Conservation (phyloP, 2,113 vertebrate species). For the Geococcyx californianus region DNA sequence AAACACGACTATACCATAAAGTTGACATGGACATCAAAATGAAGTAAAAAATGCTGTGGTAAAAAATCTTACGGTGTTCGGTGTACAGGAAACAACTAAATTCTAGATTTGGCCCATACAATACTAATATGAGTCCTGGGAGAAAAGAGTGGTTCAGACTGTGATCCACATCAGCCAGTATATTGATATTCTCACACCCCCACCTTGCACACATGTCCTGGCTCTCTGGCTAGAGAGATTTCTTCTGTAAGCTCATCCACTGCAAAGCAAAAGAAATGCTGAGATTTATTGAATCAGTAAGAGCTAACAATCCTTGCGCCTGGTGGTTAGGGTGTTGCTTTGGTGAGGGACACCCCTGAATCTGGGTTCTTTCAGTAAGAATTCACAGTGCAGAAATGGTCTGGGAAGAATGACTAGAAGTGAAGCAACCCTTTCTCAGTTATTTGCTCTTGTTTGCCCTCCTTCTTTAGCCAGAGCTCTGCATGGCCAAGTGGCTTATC, state of each 20-base stretch:
- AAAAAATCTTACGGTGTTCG: no score
- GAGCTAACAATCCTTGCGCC: not conserved
- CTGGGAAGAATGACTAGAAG: not conserved
- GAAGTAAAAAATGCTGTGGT: not conserved
- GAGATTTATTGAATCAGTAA: not conserved
- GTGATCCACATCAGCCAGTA: not conserved
- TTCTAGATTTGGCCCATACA: not conserved
- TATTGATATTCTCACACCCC: not conserved
- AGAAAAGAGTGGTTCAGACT: not conserved
- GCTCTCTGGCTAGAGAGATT: not conserved
- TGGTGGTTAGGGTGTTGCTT: not conserved
- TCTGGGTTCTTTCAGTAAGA: not conserved
- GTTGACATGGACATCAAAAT: not conserved
- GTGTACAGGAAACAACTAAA: not conserved
- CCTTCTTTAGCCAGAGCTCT: not conserved
- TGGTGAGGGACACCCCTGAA: not conserved
- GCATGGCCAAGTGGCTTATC: not conserved
- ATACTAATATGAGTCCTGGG: not conserved
- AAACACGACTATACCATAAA: not conserved
- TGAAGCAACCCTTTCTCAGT: not conserved
- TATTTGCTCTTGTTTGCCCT: not conserved
- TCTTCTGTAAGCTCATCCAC: not conserved
- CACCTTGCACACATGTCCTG: accelerated
- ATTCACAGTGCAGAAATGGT: not conserved
- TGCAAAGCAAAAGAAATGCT: not conserved